Conservation (phyloP, 37 sponge, comb jelly and placozoan species). For the Hormiphora californensis region DNA sequence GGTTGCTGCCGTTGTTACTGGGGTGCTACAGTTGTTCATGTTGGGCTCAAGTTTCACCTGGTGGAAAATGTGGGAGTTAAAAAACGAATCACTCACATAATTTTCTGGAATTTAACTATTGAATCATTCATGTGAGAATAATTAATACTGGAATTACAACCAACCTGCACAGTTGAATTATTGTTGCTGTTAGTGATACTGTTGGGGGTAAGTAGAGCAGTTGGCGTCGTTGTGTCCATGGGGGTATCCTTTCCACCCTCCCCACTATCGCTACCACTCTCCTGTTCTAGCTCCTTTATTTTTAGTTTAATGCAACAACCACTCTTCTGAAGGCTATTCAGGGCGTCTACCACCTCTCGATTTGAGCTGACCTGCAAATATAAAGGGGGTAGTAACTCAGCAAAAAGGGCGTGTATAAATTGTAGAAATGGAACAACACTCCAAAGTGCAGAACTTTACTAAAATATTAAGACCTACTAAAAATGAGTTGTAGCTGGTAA, state of each 20-base stretch:
- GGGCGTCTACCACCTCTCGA: constrained; percentile 41
- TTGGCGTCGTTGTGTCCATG: background rate
- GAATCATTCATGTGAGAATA: background rate
- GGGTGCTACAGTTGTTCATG: too few species aligned
- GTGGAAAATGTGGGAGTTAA: too few species aligned
- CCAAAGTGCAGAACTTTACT: background rate
- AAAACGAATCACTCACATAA: too few species aligned
- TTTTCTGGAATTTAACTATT: background rate
- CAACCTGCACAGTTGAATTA: too few species aligned
- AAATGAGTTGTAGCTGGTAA: too few species aligned
- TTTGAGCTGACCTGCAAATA: constrained; percentile 26
- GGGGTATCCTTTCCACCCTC: background rate
- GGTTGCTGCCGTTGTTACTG: too few species aligned
- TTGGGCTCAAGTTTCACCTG: too few species aligned
- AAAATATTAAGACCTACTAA: background rate
- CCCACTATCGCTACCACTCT: constrained; percentile 49
- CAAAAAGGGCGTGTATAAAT: background rate
- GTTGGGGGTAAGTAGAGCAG: too few species aligned
- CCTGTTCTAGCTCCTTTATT: constrained; percentile 8
- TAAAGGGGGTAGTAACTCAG: background rate
- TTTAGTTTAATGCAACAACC: constrained; percentile 46
- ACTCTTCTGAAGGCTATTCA: constrained; percentile 16
- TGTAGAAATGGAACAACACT: background rate
- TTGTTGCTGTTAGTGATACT: too few species aligned
- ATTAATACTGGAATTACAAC: background rate